Percentiles rank a stretch among this genome's conserved stretches.
Evolutionary conservation across 92 coral and sea anemone species (phyloP).

Genomic region (Virgularia gustaviana): DNA sequence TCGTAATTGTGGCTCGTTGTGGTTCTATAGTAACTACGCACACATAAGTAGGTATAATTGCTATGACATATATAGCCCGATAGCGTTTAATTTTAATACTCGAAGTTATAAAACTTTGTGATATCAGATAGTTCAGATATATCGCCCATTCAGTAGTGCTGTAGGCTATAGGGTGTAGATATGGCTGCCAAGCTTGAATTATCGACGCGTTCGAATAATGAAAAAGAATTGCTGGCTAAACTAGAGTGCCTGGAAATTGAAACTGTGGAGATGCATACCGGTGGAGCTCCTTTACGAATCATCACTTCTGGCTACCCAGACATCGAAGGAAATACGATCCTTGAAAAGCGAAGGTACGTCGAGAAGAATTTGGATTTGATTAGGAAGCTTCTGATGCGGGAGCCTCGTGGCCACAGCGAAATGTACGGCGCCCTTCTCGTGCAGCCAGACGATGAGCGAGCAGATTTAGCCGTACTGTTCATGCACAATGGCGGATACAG

Average conservation of each 20-base stretch:
- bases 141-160: no score
- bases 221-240: no score
- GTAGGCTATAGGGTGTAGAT: no score
- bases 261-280: constrained; percentile 97
- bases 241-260: constrained; percentile 53
- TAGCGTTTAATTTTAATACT: no score
- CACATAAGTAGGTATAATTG: no score
- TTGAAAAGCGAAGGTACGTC: constrained; percentile 73
- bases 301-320: constrained; percentile 83
- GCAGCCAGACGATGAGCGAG: constrained; percentile 72
- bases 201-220: no score
- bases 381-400: constrained; percentile 80
- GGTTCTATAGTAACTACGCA: no score
- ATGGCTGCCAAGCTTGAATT: no score
- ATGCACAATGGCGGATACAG: constrained; percentile 96
- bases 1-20: no score
- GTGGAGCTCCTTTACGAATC: constrained; percentile 82
- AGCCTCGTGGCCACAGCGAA: constrained; percentile 94
- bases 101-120: no score
- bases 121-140: no score
- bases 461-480: constrained; percentile 81
- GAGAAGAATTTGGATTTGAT: constrained; percentile 81
- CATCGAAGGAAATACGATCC: constrained; percentile 78
- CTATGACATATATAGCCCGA: no score
- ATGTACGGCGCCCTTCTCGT: constrained; percentile 93